Percentiles rank a stretch among this genome's conserved stretches.
Evolutionary conservation across 35 echinoderm and acorn worm genomes (phyloP).

Genomic region (Apostichopus japonicus): DNA sequence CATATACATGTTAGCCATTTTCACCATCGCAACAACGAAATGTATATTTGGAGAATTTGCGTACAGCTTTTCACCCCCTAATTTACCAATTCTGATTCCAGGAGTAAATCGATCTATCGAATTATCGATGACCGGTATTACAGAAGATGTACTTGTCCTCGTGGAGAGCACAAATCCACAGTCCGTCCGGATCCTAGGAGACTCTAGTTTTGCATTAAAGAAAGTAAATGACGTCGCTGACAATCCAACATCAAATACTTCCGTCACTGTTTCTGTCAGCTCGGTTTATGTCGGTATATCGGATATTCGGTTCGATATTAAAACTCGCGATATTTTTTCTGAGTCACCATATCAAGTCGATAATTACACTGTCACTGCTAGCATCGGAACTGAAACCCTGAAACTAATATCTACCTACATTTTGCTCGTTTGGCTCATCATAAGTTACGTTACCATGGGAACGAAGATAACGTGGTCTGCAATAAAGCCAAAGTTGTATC

Average conservation of each 20-base stretch:
- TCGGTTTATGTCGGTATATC: conserved; percentile 14
- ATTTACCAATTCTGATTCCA: not conserved
- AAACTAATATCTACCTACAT: conserved; percentile 58
- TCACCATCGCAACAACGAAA: not conserved
- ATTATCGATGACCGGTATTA: not conserved
- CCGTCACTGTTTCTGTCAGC: not conserved
- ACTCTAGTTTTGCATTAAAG: not conserved
- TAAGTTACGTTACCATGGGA: conserved; percentile 75
- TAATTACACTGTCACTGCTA: not conserved
- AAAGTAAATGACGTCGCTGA: not conserved
- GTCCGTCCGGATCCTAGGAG: conserved; percentile 3
- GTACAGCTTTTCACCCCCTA: conserved; percentile 1
- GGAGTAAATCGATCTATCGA: conserved; percentile 3
- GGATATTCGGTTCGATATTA: not conserved
- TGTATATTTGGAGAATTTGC: conserved; percentile 15
- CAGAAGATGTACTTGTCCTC: conserved; percentile 20
- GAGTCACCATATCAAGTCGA: conserved; percentile 17
- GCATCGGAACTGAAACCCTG: not conserved
- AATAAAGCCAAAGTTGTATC: conserved; percentile 52
- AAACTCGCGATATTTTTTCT: conserved; percentile 16
- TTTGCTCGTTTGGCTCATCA: conserved; percentile 47
- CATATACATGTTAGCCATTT: not conserved
- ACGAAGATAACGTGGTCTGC: conserved; percentile 51
- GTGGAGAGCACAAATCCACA: conserved; percentile 14
- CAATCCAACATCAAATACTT: not conserved